phyloP scores from a whole-genome alignment of 2,888 invertebrate genomes.

The Coelopa pilipes region DNA sequence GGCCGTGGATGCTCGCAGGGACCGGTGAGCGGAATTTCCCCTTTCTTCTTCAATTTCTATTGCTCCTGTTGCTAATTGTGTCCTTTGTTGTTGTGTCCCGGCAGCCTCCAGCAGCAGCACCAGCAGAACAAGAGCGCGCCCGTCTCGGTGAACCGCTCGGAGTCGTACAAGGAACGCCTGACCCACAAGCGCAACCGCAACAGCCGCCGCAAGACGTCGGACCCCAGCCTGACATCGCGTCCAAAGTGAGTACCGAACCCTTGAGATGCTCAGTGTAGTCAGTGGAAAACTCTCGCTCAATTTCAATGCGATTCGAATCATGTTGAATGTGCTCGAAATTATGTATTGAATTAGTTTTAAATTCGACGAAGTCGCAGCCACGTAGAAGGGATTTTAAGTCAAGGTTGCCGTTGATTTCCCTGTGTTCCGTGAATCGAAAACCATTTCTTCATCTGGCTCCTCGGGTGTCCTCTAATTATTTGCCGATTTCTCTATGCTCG shows the following conservation, averaged over 20 bases:
- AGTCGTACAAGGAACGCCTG: conserved; percentile 78
- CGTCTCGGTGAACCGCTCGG: conserved; percentile 73
- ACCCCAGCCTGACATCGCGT: conserved; percentile 79
- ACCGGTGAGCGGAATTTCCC: conserved; percentile 50
- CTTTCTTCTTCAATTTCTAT: conserved; percentile 18
- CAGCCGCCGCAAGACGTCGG: conserved; percentile 81
- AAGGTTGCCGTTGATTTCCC: too few relatives aligned
- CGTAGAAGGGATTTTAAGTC: too few relatives aligned
- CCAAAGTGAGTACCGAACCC: conserved; percentile 69
- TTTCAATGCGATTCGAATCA: not conserved
- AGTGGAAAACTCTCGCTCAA: not conserved
- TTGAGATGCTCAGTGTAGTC: not conserved
- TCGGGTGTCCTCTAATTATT: not conserved
- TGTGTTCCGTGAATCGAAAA: not conserved
- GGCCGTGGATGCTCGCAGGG: conserved; percentile 55
- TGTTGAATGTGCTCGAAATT: not conserved
- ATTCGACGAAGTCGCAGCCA: not conserved
- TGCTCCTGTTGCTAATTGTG: conserved; percentile 20
- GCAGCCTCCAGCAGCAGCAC: conserved; percentile 56
- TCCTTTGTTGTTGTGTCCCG: conserved; percentile 4
- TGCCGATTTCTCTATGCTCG: not conserved
- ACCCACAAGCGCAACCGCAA: conserved; percentile 74
- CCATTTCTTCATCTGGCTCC: conserved; percentile 1
- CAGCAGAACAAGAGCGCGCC: conserved; percentile 65
- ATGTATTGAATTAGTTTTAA: not conserved